Evolutionary conservation across 92 coral and sea anemone genomes (phyloP), one percentile per base, ranked within the genome.

Genomic region (Parazoanthus swiftii): DNA sequence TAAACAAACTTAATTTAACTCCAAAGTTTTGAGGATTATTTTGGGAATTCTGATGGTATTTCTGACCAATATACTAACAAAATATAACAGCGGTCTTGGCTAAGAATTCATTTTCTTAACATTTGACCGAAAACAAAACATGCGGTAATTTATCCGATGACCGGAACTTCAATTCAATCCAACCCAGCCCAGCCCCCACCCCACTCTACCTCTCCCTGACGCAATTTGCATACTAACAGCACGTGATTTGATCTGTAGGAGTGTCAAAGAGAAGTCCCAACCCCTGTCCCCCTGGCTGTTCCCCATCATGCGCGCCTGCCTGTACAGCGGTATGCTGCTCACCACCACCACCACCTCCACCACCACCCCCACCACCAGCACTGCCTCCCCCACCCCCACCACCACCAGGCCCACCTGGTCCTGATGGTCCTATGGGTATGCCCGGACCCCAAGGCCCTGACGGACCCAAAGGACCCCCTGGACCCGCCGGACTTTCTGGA

Each of bases 401-500:
- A 48, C 97, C 99, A 77, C 99, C 99, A 77, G 99, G 99, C 72
- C 99, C 99, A 74, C 98, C 99, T 63, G 99, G 99, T 56, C 94
- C 96, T 90, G 99, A 96, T 68, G 99, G 99, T 70, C 94, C 99
- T 16, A 96, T 96, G 98, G 99, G 99, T 76, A 94, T 96, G 95
- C 95, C 99, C 48, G 99, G 99, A 83, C 99, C 99, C 10, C 79
- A 91, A 73, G 99, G 99, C 50, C 99, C 99, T 80, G 99, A 96
- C 39, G 99, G 99, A 81, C 99, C 99, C 11, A 96, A 96, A 90
- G 99, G 99, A 89, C 98, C 99, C 77, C 99, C 98, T 59, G 99
- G 99, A 77, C 96, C 96, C 85, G 97, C 97, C 74, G 99, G 99
- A 90, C 98, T 95, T 46, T 82, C 95, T 50, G 99, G 99, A 74